phyloP scores from a whole-genome alignment of 2,113 vertebrate genomes.

The Elanus axillaris region DNA sequence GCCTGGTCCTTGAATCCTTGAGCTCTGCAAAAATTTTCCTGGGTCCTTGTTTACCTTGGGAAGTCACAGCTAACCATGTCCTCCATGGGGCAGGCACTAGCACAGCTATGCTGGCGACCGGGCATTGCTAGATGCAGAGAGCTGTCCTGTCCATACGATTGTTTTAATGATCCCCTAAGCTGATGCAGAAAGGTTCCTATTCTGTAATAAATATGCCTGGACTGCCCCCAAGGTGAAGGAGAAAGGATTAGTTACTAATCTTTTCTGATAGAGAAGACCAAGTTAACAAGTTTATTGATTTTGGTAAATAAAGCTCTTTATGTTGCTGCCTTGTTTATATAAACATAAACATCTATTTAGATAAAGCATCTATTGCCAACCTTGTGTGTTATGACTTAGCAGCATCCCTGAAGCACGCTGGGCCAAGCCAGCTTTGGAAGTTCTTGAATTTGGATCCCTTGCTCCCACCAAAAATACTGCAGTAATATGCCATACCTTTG shows the following conservation, averaged over 20 bases:
- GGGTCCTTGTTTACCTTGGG: background rate
- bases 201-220: background rate
- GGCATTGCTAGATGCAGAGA: background rate
- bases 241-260: constrained; percentile 17
- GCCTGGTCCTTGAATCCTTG: background rate
- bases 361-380: fast-evolving
- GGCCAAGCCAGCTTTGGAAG: background rate
- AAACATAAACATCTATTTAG: background rate
- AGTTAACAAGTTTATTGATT: constrained; percentile 36
- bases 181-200: background rate
- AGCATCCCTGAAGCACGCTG: background rate
- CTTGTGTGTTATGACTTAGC: background rate
- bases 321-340: background rate
- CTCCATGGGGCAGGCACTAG: fast-evolving
- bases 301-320: background rate
- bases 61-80: background rate
- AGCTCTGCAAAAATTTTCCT: background rate
- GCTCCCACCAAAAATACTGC: background rate
- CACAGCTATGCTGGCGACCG: background rate
- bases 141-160: too few species aligned
- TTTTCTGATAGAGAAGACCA: background rate
- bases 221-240: background rate
- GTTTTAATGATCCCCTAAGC: background rate
- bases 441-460: background rate
- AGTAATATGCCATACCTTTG: background rate